A percentile compares a stretch with the other conserved stretches of the same genome.
Evolutionary conservation across 2,888 invertebrate species (phyloP).

Genomic region (Glaucopsyche alexis): DNA sequence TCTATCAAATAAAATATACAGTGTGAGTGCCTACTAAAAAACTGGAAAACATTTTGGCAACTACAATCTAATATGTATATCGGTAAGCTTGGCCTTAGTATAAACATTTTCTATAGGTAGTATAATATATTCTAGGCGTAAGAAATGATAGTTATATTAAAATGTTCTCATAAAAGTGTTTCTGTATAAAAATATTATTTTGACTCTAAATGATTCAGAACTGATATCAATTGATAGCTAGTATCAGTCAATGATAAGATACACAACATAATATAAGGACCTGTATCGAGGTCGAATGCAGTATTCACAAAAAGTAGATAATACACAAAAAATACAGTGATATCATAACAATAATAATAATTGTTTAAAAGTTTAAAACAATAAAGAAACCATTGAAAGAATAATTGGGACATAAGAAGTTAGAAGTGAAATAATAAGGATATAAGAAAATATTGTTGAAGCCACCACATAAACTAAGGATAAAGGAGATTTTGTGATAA

Average conservation of each 20-base stretch:
- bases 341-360: not conserved
- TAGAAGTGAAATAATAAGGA: not conserved
- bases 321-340: not conserved
- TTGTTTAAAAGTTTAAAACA: not conserved
- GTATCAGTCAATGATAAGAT: constrained; percentile 23
- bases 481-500: not conserved
- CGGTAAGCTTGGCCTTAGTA: too few species aligned
- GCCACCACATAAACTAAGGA: not conserved
- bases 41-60: too few species aligned
- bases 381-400: not conserved
- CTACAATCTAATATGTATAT: too few species aligned
- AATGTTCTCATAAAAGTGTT: not conserved
- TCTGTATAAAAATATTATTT: not conserved
- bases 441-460: not conserved
- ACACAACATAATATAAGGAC: not conserved
- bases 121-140: too few species aligned
- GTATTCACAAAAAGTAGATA: not conserved
- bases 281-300: not conserved
- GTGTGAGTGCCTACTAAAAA: too few species aligned
- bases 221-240: not conserved
- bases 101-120: too few species aligned
- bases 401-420: not conserved
- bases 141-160: too few species aligned
- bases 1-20: too few species aligned
- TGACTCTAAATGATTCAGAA: constrained; percentile 9